Conservation (phyloP, 2,113 vertebrate genomes). For the Prolemur simus region DNA sequence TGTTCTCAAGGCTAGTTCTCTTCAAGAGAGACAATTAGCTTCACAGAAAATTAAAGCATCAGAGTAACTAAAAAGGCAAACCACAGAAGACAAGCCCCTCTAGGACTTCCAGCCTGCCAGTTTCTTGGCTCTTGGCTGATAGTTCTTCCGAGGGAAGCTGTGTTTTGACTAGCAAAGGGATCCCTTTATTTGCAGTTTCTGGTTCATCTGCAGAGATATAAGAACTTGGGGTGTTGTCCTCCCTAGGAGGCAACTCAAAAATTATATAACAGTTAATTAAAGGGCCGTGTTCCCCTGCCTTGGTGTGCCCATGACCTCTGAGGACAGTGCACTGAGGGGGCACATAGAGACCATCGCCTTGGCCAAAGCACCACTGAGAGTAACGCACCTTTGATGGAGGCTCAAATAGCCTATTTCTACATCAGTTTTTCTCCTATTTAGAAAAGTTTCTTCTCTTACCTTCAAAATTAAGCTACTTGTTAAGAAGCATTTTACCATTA, state of each 20-base stretch:
- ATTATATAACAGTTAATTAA: not conserved
- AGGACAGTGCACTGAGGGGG: not conserved
- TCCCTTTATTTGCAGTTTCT: not conserved
- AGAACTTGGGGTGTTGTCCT: not conserved
- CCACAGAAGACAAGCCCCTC: not conserved
- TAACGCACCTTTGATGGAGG: not conserved
- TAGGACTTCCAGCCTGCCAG: not conserved
- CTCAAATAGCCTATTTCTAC: not conserved
- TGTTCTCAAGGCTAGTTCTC: not conserved
- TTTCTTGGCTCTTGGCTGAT: not conserved
- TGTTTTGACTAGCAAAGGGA: not conserved
- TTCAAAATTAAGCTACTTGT: not conserved
- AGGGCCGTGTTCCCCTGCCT: not conserved
- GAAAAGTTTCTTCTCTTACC: not conserved
- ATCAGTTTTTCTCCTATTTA: not conserved
- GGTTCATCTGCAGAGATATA: not conserved
- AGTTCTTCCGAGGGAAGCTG: not conserved
- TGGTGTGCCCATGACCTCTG: fast-evolving
- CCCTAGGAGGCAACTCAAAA: not conserved
- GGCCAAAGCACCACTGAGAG: not conserved
- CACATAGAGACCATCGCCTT: not conserved
- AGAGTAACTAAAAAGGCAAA: not conserved
- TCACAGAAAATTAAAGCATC: not conserved
- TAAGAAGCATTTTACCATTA: not conserved
- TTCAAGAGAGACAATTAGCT: not conserved